A percentile compares a stretch with the other conserved stretches of the same genome.
Conservation (phyloP, 2,797 vertebrate genomes). For the Enteromius argenteus region DNA sequence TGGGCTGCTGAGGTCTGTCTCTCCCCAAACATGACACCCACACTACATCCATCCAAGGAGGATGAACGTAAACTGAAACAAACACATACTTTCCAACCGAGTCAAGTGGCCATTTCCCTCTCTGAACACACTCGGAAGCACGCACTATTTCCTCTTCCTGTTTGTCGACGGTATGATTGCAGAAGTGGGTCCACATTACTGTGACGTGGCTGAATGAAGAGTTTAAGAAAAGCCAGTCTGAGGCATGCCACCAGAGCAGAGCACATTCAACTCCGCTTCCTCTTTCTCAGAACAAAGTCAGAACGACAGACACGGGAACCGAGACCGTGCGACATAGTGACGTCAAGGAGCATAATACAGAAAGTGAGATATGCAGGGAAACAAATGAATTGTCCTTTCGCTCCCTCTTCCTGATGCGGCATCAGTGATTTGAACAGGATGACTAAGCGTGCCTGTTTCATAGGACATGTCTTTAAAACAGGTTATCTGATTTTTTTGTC, state of each 20-base stretch:
- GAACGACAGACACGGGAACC: not conserved
- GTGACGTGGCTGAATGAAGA: not conserved
- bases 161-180: conserved; percentile 11
- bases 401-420: not conserved
- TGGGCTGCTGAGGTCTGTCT: not conserved
- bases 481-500: not conserved
- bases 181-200: not conserved
- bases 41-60: not conserved
- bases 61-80: conserved; percentile 29
- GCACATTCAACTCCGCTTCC: conserved; percentile 24
- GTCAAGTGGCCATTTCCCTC: conserved; percentile 36
- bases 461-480: not conserved
- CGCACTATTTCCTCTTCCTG: conserved; percentile 51
- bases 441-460: not conserved
- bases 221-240: not conserved
- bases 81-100: conserved; percentile 27
- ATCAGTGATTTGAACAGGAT: conserved; percentile 4
- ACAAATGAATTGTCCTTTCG: not conserved
- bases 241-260: not conserved
- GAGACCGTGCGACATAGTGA: not conserved
- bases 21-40: not conserved
- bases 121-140: conserved; percentile 20
- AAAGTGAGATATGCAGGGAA: not conserved
- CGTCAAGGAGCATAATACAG: conserved; percentile 10
- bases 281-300: conserved; percentile 7